A percentile compares a stretch with the other conserved stretches of the same genome.
These are phyloP conservation scores for Beroe ovata DNA, from an alignment of 37 sponge, comb jelly and placozoan genomes.

Conservation along the genomic window DNA sequence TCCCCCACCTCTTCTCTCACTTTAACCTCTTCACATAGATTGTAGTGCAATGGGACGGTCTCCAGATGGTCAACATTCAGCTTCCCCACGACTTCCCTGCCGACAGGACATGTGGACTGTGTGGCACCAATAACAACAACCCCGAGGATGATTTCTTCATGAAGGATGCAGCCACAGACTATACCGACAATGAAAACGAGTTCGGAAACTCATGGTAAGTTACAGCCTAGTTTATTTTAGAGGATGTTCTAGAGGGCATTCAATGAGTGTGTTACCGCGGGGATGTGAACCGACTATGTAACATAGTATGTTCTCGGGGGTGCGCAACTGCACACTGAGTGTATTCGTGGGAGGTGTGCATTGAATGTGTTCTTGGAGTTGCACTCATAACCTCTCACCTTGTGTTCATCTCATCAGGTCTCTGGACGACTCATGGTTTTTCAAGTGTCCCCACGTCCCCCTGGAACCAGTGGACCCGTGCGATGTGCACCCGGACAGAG, in stretches of 20 bases:
- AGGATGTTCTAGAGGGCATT: no score
- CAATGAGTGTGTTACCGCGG: no score
- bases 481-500: background rate
- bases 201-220: conserved; percentile 63
- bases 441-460: background rate
- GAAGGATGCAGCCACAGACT: conserved; percentile 9
- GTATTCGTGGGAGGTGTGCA: no score
- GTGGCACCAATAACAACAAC: conserved; percentile 32
- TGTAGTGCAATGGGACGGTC: conserved; percentile 43
- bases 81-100: conserved; percentile 27
- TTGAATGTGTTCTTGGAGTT: no score
- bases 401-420: no score
- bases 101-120: conserved; percentile 65
- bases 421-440: background rate
- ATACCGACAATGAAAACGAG: background rate
- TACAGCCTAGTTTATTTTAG: no score
- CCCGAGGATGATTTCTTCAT: conserved; percentile 13
- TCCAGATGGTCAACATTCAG: conserved; percentile 12
- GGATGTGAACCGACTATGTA: no score
- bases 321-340: no score
- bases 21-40: no score
- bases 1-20: background rate
- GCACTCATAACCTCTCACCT: no score
- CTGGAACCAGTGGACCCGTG: conserved; percentile 17
- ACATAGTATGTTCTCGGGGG: no score